Percentiles rank a stretch among this genome's conserved stretches.
Evolutionary conservation across 2,797 vertebrate species (phyloP).

Genomic region (Poliocrania exsul): DNA sequence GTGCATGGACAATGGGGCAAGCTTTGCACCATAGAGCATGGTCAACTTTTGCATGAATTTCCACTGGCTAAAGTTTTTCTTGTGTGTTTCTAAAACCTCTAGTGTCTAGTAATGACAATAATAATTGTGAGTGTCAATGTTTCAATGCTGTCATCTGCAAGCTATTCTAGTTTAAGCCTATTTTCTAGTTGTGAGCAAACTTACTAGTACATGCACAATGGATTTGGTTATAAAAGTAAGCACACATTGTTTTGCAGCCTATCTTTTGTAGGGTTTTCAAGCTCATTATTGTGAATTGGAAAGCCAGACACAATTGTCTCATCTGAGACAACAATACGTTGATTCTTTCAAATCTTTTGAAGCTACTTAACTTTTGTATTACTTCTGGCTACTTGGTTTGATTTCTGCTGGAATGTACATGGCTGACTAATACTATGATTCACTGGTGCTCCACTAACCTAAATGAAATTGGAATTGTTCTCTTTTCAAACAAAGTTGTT

Average conservation of each 20-base stretch:
- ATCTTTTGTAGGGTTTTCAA: background rate
- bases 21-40: background rate
- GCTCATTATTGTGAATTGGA: background rate
- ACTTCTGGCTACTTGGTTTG: background rate
- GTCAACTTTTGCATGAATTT: background rate
- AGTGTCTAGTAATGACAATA: background rate
- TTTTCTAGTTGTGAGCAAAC: background rate
- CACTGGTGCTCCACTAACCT: slow-evolving; percentile 16
- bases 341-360: background rate
- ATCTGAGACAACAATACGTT: background rate
- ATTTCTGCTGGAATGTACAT: background rate
- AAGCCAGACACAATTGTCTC: background rate
- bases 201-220: background rate
- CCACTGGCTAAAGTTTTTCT: background rate
- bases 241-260: background rate
- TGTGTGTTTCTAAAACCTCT: background rate
- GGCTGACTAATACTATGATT: slow-evolving; percentile 21
- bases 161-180: background rate
- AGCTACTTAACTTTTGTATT: background rate
- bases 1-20: accelerated
- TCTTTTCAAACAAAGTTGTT: background rate
- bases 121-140: background rate
- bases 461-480: background rate
- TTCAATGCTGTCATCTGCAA: background rate
- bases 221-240: background rate